These are phyloP conservation scores for Ramphastos sulfuratus DNA, from an alignment of 2,113 vertebrate species.

Conservation along the genomic window DNA sequence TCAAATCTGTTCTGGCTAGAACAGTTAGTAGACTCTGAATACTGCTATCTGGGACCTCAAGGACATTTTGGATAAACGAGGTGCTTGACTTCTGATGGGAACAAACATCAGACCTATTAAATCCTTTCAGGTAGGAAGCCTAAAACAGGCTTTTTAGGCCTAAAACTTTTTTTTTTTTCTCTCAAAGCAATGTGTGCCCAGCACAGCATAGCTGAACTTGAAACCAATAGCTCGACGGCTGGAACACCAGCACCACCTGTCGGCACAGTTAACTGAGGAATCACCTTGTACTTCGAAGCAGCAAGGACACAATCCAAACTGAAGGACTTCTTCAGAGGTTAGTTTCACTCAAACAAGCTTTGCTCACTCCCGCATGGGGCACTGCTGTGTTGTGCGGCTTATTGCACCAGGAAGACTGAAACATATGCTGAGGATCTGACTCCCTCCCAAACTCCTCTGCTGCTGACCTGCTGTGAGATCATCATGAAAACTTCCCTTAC, in stretches of 20 bases:
- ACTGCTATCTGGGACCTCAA: background rate
- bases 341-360: background rate
- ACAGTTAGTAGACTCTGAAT: background rate
- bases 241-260: conserved; percentile 22
- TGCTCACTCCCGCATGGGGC: background rate
- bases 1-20: background rate
- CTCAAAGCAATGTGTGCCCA: background rate
- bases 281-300: background rate
- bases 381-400: background rate
- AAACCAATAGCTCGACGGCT: background rate
- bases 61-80: background rate
- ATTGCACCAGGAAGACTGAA: background rate
- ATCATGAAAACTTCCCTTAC: background rate
- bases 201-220: background rate
- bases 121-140: background rate
- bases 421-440: background rate
- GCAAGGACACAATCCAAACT: background rate
- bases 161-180: too few species aligned
- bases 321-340: background rate
- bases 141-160: background rate
- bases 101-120: background rate
- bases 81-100: background rate
- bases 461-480: background rate
- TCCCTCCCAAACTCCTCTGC: background rate
- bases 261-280: background rate